Base-by-base conservation (phyloP, 2,888 invertebrate species). In the Andrena camellia region DNA sequence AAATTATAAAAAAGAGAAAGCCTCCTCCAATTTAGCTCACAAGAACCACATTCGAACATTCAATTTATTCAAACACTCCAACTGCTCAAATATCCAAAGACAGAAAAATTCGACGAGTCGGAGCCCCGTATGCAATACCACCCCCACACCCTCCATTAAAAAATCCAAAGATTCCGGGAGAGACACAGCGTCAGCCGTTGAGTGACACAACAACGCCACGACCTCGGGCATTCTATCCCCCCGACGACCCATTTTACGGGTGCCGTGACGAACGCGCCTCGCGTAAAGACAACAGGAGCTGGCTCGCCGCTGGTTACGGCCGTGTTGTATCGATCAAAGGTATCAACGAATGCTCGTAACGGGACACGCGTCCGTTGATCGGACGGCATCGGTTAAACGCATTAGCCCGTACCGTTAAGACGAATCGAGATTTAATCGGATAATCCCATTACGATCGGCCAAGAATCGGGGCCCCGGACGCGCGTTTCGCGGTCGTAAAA, bases 351-450 rank as follows among this genome's bases (percentile, higher is more conserved):
- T 83, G 82, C 82, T 74, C 80, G 23, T 84, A 88, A 88, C 86
- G 88, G 85, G 80, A 88, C 79, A 67, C 70, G 74, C 72, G 75
- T 81, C 84, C 62, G 76, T 67, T 70, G 70, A 59, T 54, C 31
- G 74, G 57, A 64, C 26, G 26, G 23, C 80, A 54, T 31, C 72
- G 68, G 63, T 80, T 79, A 80, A 87, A 85, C 70, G 79, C 77
- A 79, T 88, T 83, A 76, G 78, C 17, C 59, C 74, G 82, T 83
- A 74, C 83, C 83, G 85, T 82, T 88, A 88, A 85, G 86, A 81
- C 85, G 82, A 81, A 83, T 81, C 84, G 64, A 50, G 69, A 67
- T 73, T 81, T 87, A 87, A 88, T 89, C 88, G 79, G 78, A 81
- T 84, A 86, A 88, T 87, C 86, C 54, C 78, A 82, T 86, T 87